Evolutionary conservation across 2,113 vertebrate genomes (phyloP).

Genomic region (Merops nubicus): DNA sequence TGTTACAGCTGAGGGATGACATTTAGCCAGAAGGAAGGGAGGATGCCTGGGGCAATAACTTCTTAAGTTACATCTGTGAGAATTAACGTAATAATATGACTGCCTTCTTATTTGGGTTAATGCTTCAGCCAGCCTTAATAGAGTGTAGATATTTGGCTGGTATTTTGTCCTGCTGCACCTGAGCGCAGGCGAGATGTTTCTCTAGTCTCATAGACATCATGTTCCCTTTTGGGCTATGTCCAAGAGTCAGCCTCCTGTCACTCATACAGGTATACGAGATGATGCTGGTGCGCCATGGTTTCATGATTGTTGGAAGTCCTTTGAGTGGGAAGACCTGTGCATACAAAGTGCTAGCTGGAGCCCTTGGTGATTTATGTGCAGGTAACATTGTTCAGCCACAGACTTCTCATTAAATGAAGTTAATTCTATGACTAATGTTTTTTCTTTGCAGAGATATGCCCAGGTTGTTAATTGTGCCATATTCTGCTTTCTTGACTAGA

Average conservation of each 20-base stretch:
- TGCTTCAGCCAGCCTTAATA: not conserved
- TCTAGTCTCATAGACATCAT: not conserved
- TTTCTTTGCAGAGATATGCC: not conserved
- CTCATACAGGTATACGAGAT: slow-evolving; percentile 89
- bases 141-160: not conserved
- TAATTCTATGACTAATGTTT: not conserved
- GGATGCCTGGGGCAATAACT: not conserved
- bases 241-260: not conserved
- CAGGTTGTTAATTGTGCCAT: not conserved
- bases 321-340: slow-evolving; percentile 89
- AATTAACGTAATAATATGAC: not conserved
- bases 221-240: not conserved
- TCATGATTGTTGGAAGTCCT: slow-evolving; percentile 92
- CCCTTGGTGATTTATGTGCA: slow-evolving; percentile 80
- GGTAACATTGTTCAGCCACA: slow-evolving; percentile 65
- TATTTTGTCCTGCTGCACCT: not conserved
- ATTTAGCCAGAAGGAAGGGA: not conserved
- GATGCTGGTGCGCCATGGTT: slow-evolving; percentile 94
- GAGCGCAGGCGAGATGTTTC: not conserved
- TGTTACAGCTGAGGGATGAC: not conserved
- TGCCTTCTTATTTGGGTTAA: not conserved
- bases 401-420: not conserved
- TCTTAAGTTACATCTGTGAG: not conserved
- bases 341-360: slow-evolving; percentile 86
- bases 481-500: not conserved